Conservation (phyloP, 1,140 invertebrate genomes). For the Aphis gossypii region DNA sequence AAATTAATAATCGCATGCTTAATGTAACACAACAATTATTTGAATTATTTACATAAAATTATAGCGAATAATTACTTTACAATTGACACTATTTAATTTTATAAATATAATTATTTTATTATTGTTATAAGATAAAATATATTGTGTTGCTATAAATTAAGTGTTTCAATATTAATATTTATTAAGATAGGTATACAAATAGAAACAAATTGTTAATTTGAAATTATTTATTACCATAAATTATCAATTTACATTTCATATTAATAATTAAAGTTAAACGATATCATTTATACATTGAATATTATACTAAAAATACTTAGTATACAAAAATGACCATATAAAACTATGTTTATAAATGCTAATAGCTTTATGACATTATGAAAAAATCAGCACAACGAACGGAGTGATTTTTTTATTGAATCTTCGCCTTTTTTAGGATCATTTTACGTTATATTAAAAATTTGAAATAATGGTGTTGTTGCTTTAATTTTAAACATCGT, state of each 20-base stretch:
- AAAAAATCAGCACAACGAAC: background rate
- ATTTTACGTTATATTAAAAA: background rate
- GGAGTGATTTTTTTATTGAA: background rate
- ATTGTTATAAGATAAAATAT: background rate
- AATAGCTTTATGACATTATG: background rate
- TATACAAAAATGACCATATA: background rate
- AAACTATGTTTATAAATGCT: background rate
- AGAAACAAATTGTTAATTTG: background rate
- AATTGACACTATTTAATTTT: no score
- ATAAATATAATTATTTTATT: no score
- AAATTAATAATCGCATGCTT: no score
- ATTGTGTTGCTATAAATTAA: no score
- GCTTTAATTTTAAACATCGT: background rate
- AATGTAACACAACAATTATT: no score
- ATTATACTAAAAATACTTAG: background rate
- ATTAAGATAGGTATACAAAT: background rate
- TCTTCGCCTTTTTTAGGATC: background rate
- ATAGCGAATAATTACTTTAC: no score
- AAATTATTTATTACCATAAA: background rate
- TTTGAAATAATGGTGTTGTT: background rate
- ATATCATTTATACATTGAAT: background rate
- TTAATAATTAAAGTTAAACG: background rate
- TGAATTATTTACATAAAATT: no score
- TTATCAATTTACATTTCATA: background rate
- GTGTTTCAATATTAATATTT: no score